Evolutionary conservation across 2,888 invertebrate genomes (phyloP).

Genomic region (Ctena decussata): DNA sequence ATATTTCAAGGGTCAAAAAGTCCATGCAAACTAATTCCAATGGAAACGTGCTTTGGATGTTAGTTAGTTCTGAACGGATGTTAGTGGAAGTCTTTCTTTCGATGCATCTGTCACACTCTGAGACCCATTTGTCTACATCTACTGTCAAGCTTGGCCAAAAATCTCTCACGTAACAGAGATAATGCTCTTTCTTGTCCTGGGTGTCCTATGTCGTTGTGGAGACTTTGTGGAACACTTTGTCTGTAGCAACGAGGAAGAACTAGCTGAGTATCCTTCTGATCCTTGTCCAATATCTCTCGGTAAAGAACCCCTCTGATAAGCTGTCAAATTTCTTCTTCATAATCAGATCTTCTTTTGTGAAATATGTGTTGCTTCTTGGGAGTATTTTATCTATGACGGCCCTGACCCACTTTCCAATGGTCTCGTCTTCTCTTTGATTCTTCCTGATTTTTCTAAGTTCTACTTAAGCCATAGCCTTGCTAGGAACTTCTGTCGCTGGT

Average conservation of each 20-base stretch:
- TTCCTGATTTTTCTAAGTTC: background rate
- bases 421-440: background rate
- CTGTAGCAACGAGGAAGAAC: background rate
- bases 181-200: conserved; percentile 32
- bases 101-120: conserved; percentile 21
- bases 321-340: conserved; percentile 6
- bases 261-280: background rate
- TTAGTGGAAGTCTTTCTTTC: conserved; percentile 27
- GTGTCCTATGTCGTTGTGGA: conserved; percentile 23
- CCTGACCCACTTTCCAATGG: background rate
- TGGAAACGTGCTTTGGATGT: conserved; percentile 25
- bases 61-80: conserved; percentile 10
- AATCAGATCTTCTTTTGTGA: background rate
- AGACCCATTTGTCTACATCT: conserved; percentile 19
- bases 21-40: conserved; percentile 38
- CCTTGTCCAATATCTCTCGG: background rate
- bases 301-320: background rate
- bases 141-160: conserved; percentile 32
- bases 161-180: conserved; percentile 18
- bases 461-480: background rate
- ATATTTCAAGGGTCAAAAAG: background rate
- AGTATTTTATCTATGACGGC: background rate
- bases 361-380: background rate
- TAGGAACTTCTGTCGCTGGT: background rate
- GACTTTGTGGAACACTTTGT: background rate